Base-by-base conservation (phyloP, 35 echinoderm and acorn worm genomes). In the Ophiothrix spiculata region DNA sequence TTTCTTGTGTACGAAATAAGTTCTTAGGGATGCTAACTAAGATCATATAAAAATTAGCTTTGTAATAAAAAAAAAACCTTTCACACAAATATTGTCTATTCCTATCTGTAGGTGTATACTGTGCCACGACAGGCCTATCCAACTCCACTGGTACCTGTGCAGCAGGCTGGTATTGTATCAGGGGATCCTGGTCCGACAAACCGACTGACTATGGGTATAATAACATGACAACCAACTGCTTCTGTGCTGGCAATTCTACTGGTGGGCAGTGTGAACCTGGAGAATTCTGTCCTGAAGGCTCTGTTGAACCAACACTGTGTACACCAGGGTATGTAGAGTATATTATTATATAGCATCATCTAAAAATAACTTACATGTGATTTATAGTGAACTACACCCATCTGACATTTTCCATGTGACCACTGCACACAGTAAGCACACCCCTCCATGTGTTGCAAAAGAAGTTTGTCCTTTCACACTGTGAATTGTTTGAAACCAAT, bases 121-220 rank as follows among this genome's bases (percentile, higher is more conserved):
- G 95, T 88, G 91, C 32, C 32, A 86, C 79, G 21, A 74, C 95
- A 1, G 95, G 95, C 38, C 85, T 91, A 1, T 77, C 77, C 10
- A 81, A 81, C 56, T 83, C 82, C 75, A 97, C 88, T 0, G 95
- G 81, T 16, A 31, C n/a, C 17, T 97, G 95, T 77, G 88, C 91
- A n/a, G 81, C 87, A 3, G 95, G 95, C 1, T 97, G 95, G 95
- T 97, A 97, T 85, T 97, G 95, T 63, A 88, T 97, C 64, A 49
- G 95, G 36, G 95, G 95, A 4, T 91, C 95, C 15, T 97, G 95
- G 95, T 93, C 95, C 13, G 85, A 83, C 85, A 86, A 46, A 80
- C 95, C 95, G 15, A 97, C 91, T 0, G 91, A 97, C 75, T 90
- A 88, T 60, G 95, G 95, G 34, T 88, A 85, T 85, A 90, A 85